A percentile compares a stretch with the other conserved stretches of the same genome.
phyloP scores from a whole-genome alignment of 2,888 invertebrate species.

The Mycalesis mineus region DNA sequence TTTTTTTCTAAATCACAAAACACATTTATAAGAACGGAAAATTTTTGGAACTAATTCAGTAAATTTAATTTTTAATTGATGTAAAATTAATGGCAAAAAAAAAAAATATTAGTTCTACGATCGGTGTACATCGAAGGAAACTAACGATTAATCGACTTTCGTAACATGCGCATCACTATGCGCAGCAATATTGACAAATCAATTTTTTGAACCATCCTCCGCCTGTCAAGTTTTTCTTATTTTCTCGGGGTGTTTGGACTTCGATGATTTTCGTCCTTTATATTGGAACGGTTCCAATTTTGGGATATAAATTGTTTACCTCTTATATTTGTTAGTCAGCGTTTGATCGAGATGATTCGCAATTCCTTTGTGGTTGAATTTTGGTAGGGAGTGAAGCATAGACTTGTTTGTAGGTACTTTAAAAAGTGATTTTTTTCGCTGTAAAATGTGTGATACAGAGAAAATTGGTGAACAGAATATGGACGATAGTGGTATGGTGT shows the following conservation, averaged over 20 bases:
- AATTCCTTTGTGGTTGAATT: constrained; percentile 47
- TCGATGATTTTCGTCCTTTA: constrained; percentile 27
- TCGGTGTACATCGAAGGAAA: neutral
- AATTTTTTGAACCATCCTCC: constrained; percentile 9
- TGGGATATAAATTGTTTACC: constrained; percentile 41
- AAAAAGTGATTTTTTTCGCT: constrained; percentile 16
- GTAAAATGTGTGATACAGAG: constrained; percentile 49
- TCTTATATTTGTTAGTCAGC: constrained; percentile 35
- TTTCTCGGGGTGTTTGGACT: constrained; percentile 7
- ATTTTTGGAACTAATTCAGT: too few relatives aligned
- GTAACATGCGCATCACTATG: constrained; percentile 3
- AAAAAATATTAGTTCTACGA: neutral
- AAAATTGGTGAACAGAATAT: constrained; percentile 40
- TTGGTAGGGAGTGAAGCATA: constrained; percentile 23
- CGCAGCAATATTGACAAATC: constrained; percentile 16
- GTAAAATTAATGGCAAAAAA: too few relatives aligned
- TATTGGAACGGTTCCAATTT: constrained; percentile 54
- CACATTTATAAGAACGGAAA: too few relatives aligned
- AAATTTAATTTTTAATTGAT: too few relatives aligned
- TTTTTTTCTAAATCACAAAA: too few relatives aligned
- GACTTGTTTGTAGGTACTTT: neutral
- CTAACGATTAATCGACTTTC: constrained; percentile 1
- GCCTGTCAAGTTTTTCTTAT: constrained; percentile 24
- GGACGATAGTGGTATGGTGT: constrained; percentile 48
- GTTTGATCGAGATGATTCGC: constrained; percentile 32